Evolutionary conservation across 2,888 invertebrate species (phyloP), one percentile per base, ranked within the genome.

Genomic region (Cacoxenus indagator): DNA sequence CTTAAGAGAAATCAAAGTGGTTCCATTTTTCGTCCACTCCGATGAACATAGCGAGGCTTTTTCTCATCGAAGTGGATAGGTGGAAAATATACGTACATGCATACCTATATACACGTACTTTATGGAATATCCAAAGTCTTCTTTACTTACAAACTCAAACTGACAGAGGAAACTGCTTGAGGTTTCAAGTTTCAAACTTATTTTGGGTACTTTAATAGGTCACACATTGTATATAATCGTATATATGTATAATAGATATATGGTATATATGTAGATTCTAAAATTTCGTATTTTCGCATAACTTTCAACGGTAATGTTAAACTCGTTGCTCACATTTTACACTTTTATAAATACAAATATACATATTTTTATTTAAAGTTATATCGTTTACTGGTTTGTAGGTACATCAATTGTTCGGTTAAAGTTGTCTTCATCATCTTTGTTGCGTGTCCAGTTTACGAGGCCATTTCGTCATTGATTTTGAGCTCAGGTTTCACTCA

Each of bases 281-380:
- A 48, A n/a, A 27, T 59, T 31, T 55, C 31, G 5, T 26, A 27
- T 57, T 14, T 26, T 29, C 31, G 29, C 19, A 17, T 17, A 48
- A 19, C 48, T 48, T 48, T 5, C 11, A 43, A 43, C 5, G 14
- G 2, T 55, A 59, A 31, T 59, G 57, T 59, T 59, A 59, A 59
- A 59, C 57, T 59, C 31, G 57, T 59, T 59, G 57, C 57, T 59
- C 57, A 17, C 57, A 59, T 59, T 59, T 27, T n/a, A 31, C 31
- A 19, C 29, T 55, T n/a, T 26, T 55, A n/a, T n/a, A n/a, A n/a
- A n/a, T n/a, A n/a, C n/a, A n/a, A n/a, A n/a, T n/a, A n/a, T n/a
- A n/a, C n/a, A n/a, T n/a, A n/a, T n/a, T 55, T 27, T 6, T 1
- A 27, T 26, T 55, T 26, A 27, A n/a, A 11, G 14, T 29, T 29